Evolutionary conservation across 2,113 vertebrate genomes (phyloP).

Genomic region (mouse (Mus musculus)): GRCm39 chr3:52161501-52162000

Average conservation of each 20-base stretch:
- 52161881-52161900: background rate
- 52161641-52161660: background rate
- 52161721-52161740: background rate
- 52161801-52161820: conserved; percentile 4
- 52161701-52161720: background rate
- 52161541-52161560: too few relatives aligned
- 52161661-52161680: background rate
- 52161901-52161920: background rate
- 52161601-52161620: background rate
- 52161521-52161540: background rate
- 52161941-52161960: background rate
- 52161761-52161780: background rate
- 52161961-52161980: background rate
- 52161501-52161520: background rate
- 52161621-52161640: background rate
- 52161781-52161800: background rate
- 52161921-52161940: background rate
- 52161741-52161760: background rate
- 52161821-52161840: conserved; percentile 1
- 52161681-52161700: background rate
- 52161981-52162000: background rate
- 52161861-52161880: background rate
- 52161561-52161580: background rate
- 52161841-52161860: background rate
- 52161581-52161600: fast-evolving